Evolutionary conservation across 2,888 invertebrate species (phyloP).

Genomic region (Drosophila buzzatii): DNA sequence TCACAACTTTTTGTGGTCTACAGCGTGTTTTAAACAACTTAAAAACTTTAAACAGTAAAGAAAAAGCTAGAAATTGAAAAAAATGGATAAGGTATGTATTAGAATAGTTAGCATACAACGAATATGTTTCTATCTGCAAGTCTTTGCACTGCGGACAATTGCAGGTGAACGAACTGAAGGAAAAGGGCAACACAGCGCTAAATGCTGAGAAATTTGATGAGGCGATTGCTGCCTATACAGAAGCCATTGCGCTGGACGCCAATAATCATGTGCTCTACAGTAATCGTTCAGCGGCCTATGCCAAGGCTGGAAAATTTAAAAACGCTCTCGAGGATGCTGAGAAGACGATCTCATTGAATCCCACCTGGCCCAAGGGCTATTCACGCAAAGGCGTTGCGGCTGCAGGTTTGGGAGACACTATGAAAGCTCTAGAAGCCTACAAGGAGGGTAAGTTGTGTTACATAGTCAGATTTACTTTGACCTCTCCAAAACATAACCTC

Average conservation of each 20-base stretch:
- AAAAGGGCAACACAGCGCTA: conserved; percentile 94
- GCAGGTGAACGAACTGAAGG: conserved; percentile 93
- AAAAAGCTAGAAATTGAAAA: conserved; percentile 1
- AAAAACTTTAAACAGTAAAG: conserved; percentile 17
- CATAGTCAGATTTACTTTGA: conserved; percentile 1
- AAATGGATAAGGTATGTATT: conserved; percentile 46
- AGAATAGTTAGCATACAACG: background rate
- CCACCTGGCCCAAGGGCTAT: conserved; percentile 95
- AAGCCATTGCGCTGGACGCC: conserved; percentile 92
- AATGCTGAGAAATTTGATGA: conserved; percentile 91
- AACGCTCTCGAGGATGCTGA: conserved; percentile 94
- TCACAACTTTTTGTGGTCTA: conserved; percentile 29
- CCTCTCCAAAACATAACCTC: conserved; percentile 63
- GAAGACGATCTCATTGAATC: conserved; percentile 91
- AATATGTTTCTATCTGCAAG: background rate
- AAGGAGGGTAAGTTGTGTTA: conserved; percentile 86
- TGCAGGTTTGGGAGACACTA: conserved; percentile 90
- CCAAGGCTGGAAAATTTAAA: conserved; percentile 91
- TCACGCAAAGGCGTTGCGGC: conserved; percentile 95
- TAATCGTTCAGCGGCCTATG: conserved; percentile 96
- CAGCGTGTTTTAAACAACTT: conserved; percentile 25
- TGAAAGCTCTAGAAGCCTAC: conserved; percentile 92
- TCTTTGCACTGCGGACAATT: conserved; percentile 19
- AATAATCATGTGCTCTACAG: conserved; percentile 95
- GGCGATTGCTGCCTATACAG: conserved; percentile 92